Evolutionary conservation across 2,888 invertebrate species (phyloP), one percentile per base, ranked within the genome.

Genomic region (Orthonychiurus folsomi): DNA sequence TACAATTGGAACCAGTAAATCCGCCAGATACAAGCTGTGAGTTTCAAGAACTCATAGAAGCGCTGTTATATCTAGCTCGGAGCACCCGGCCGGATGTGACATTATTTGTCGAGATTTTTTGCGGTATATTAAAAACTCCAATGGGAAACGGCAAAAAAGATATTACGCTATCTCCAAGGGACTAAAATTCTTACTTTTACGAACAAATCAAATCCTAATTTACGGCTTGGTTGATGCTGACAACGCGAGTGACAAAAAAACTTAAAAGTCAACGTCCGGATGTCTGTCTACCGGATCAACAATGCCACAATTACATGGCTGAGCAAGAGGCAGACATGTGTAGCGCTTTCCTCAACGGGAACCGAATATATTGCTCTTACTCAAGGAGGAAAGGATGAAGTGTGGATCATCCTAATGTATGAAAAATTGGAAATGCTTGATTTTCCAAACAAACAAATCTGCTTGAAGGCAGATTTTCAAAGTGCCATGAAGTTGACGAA

Each of bases 141-240:
- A 18, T 67, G 62, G 61, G 37, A 58, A 26, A 68, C 68, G 2
- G 69, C 64, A 1, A 69, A 68, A 52, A 50, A 63, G 20, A 61
- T 72, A 5, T 58, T 71, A 3, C 59, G 62, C 24, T 69, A 72
- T 56, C 53, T 72, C 47, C 58, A 63, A 56, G 61, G 61, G 9
- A 68, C 66, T 9, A 61, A n/a, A n/a, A n/a, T n/a, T n/a, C n/a
- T n/a, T n/a, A n/a, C n/a, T n/a, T n/a, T n/a, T n/a, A n/a, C n/a
- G n/a, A n/a, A n/a, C n/a, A n/a, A n/a, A n/a, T n/a, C n/a, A n/a
- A n/a, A n/a, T n/a, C n/a, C n/a, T 25, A 23, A 37, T 63, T 26
- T 12, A 47, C 18, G 71, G 68, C 3, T 73, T 65, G 28, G 59
- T 56, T 1, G 72, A 73, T 63, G 66, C 73, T 20, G 72, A 73